These are phyloP conservation scores for Ailurus styani DNA, from an alignment of 2,113 vertebrate species.

Conservation along the genomic window DNA sequence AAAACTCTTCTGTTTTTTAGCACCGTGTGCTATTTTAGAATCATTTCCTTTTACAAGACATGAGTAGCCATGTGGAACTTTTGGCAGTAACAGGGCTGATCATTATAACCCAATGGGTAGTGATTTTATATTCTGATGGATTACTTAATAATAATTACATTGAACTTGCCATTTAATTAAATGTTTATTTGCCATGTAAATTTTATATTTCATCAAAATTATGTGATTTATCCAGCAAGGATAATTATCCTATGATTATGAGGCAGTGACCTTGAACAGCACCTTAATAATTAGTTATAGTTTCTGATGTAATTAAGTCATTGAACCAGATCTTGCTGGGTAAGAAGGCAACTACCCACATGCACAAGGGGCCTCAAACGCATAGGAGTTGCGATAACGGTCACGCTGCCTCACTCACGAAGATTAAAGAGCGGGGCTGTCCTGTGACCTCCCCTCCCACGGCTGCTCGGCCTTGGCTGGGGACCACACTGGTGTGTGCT, in stretches of 20 bases:
- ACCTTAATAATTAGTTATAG: conserved; percentile 45
- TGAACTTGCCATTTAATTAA: conserved; percentile 65
- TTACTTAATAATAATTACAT: conserved; percentile 73
- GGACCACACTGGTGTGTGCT: fast-evolving
- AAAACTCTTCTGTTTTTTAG: neutral
- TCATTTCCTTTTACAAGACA: neutral
- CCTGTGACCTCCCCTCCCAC: neutral
- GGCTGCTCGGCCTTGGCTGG: fast-evolving
- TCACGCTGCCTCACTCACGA: neutral
- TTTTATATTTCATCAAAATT: conserved; percentile 69
- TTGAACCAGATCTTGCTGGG: conserved; percentile 13
- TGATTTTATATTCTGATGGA: conserved; percentile 59
- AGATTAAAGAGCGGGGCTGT: fast-evolving
- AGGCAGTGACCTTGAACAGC: conserved; percentile 42
- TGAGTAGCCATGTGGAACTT: neutral
- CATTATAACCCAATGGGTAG: neutral
- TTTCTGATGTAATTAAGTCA: conserved; percentile 56
- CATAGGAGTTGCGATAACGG: neutral
- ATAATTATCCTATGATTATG: conserved; percentile 28
- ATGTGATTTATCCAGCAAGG: conserved; percentile 60
- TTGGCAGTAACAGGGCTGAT: neutral
- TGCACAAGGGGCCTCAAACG: neutral
- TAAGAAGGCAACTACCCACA: neutral
- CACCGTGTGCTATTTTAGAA: neutral
- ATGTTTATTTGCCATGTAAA: conserved; percentile 69